Evolutionary conservation across 2,113 vertebrate genomes (phyloP).

Genomic region (Dasyprocta punctata): DNA sequence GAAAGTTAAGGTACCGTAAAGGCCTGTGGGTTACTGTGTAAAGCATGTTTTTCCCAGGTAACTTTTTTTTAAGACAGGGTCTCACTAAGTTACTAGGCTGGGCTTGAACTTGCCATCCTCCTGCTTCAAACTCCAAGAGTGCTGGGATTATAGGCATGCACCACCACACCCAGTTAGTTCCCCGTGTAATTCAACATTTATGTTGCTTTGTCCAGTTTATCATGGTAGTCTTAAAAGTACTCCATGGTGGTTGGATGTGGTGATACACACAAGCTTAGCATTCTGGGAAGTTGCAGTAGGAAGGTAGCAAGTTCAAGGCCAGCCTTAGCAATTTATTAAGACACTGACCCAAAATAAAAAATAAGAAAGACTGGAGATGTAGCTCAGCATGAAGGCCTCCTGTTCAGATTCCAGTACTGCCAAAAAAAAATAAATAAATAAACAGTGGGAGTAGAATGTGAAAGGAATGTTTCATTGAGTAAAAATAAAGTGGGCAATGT

Average conservation of each 20-base stretch:
- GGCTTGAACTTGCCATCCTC: background rate
- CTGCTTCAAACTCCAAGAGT: background rate
- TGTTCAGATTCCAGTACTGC: background rate
- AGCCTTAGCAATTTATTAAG: background rate
- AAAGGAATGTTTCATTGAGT: background rate
- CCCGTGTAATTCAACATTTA: background rate
- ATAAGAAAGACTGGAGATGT: background rate
- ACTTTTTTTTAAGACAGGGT: background rate
- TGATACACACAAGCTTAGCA: background rate
- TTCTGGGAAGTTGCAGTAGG: background rate
- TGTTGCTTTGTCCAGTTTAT: background rate
- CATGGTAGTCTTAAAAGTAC: background rate
- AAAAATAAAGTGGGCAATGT: background rate
- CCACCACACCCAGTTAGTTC: background rate
- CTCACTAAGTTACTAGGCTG: background rate
- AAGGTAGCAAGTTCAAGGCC: background rate
- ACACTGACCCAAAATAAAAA: background rate
- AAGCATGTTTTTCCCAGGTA: background rate
- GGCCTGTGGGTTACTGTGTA: background rate
- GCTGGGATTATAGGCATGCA: background rate
- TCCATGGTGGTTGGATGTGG: background rate
- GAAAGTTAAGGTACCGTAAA: background rate
- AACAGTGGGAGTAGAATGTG: background rate
- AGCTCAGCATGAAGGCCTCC: background rate
- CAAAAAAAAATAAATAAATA: background rate